These are phyloP conservation scores for Idris sp. DNA, from an alignment of 1,140 invertebrate genomes.

Conservation along the genomic window DNA sequence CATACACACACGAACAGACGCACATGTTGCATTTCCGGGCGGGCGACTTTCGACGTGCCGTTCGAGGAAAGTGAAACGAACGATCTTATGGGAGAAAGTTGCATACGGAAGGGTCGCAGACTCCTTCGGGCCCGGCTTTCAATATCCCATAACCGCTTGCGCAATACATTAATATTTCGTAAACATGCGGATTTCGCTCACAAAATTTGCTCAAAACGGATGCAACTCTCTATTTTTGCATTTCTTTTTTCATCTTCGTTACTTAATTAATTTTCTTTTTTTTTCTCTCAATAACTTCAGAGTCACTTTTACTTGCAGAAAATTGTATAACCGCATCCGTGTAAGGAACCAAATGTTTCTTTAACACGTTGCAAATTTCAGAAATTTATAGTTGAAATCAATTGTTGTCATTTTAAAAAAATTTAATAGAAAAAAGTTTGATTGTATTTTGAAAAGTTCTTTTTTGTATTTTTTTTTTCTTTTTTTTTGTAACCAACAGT, in stretches of 20 bases:
- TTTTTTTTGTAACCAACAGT: too few relatives aligned
- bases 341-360: background rate
- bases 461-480: too few relatives aligned
- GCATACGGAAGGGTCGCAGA: slow-evolving; percentile 58
- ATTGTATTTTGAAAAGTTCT: too few relatives aligned
- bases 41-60: slow-evolving; percentile 53
- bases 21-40: slow-evolving; percentile 43
- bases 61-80: slow-evolving; percentile 64
- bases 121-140: slow-evolving; percentile 44
- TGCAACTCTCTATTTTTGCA: slow-evolving; percentile 4
- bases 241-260: slow-evolving; percentile 7
- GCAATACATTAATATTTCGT: slow-evolving; percentile 53
- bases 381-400: too few relatives aligned
- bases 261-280: background rate
- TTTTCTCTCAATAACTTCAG: too few relatives aligned
- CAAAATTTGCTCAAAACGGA: slow-evolving; percentile 35
- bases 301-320: slow-evolving; percentile 17
- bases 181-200: slow-evolving; percentile 22
- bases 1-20: slow-evolving; percentile 1
- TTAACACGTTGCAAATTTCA: too few relatives aligned
- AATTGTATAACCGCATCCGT: slow-evolving; percentile 20
- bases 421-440: too few relatives aligned
- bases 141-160: slow-evolving; percentile 57
- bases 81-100: slow-evolving; percentile 64
- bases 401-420: too few relatives aligned